Base-by-base conservation (phyloP, 2,888 invertebrate species). In the Meganola albula region DNA sequence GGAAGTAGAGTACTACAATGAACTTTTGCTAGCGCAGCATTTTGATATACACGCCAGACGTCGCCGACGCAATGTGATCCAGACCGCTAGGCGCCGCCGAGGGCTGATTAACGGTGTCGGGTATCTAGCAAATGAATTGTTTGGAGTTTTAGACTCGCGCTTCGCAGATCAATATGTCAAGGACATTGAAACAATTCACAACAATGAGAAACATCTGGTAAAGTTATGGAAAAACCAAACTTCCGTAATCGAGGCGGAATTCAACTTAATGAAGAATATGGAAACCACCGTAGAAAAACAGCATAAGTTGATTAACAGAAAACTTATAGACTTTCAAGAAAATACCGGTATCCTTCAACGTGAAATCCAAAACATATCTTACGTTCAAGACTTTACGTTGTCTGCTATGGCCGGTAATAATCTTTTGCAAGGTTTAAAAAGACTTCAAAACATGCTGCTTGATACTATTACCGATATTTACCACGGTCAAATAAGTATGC, bases 241-340 rank as follows among this genome's bases (percentile, higher is more conserved):
- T 9, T 44, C 50, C 1, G 14, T 51, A 1, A 31, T 47, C 6
- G 45, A 50, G 20, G 24, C 47, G 1, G 46, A 51, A 12, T 44
- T 37, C 23, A 51, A 46, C 22, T n/a, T 48, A 4, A 6, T 46
- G 1, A 41, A 38, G 30, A 18, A 40, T n/a, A 40, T 27, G 1
- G 39, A 48, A 24, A 10, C 29, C 3, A 26, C 11, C 1, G 39
- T 43, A 2, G 10, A 28, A 5, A 37, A 39, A 16, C 37, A 43
- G 6, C 40, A 43, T 11, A 48, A 44, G 34, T 23, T 35, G 1
- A 29, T 44, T 4, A 37, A 40, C 5, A 18, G 27, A 20, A 24
- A 41, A 3, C 23, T 41, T 1, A 29, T 14, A 7, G 1, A 13
- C 2, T 13, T 29, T 8, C 9, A 29, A 7, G 13, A 8, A 1